Conservation (phyloP, 2,888 invertebrate genomes). For the Nesidiocoris tenuis region DNA sequence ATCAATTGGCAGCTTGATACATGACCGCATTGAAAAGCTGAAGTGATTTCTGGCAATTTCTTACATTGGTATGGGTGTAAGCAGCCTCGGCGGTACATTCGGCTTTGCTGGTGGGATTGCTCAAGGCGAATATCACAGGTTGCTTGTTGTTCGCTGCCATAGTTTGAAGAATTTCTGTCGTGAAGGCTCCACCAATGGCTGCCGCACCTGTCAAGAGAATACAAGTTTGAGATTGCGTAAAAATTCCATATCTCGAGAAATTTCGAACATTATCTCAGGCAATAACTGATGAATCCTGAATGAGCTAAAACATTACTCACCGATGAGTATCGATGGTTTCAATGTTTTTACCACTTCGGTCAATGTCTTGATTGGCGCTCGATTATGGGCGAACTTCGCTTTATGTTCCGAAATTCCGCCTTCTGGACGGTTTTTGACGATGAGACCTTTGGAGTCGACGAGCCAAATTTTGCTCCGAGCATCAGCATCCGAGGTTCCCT, state of each 20-base stretch:
- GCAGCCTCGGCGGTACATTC: constrained; percentile 99
- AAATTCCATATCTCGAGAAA: too few relatives aligned
- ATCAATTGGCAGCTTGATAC: neutral
- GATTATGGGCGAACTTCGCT: constrained; percentile 74
- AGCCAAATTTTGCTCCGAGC: constrained; percentile 86
- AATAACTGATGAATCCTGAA: too few relatives aligned
- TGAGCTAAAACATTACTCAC: constrained; percentile 43
- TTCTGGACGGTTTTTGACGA: constrained; percentile 81
- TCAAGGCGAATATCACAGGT: constrained; percentile 95
- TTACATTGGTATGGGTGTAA: constrained; percentile 79
- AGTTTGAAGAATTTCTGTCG: constrained; percentile 74
- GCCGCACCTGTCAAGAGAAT: constrained; percentile 74
- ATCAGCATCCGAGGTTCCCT: constrained; percentile 72
- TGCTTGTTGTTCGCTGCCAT: constrained; percentile 82
- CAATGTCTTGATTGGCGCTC: constrained; percentile 73
- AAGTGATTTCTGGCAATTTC: neutral
- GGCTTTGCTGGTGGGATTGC: constrained; percentile 96
- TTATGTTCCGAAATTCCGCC: constrained; percentile 82
- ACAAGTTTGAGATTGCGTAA: too few relatives aligned
- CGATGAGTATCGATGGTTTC: constrained; percentile 88
- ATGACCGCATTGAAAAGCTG: too few relatives aligned
- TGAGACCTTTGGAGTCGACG: constrained; percentile 93
- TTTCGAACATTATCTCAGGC: too few relatives aligned
- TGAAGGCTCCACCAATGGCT: constrained; percentile 93
- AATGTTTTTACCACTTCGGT: constrained; percentile 75